A percentile compares a stretch with the other conserved stretches of the same genome.
These are phyloP conservation scores for Kradibia gibbosae DNA, from an alignment of 1,140 invertebrate species.

Conservation along the genomic window DNA sequence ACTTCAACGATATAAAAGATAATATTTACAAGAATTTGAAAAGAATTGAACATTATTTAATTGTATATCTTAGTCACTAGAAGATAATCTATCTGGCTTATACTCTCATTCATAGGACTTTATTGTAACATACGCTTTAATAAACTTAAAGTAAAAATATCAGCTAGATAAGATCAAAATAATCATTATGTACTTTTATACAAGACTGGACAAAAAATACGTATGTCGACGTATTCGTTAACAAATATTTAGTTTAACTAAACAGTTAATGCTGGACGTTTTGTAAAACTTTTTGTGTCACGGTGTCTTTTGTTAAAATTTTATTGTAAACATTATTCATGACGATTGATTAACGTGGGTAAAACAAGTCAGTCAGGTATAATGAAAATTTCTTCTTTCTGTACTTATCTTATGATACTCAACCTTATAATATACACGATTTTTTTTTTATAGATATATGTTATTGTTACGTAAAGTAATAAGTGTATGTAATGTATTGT, in stretches of 20 bases:
- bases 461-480: constrained; percentile 34
- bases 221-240: constrained; percentile 40
- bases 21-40: constrained; percentile 60
- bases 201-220: constrained; percentile 39
- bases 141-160: constrained; percentile 37
- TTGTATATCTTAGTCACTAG: constrained; percentile 50
- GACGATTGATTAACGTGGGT: constrained; percentile 16
- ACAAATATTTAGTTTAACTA: constrained; percentile 22
- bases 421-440: constrained; percentile 42
- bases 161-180: constrained; percentile 43
- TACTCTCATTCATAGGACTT: constrained; percentile 45
- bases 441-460: constrained; percentile 43
- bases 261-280: constrained; percentile 11
- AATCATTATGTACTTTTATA: constrained; percentile 22
- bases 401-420: constrained; percentile 31
- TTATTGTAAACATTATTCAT: constrained; percentile 6
- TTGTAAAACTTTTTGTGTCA: constrained; percentile 21
- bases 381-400: constrained; percentile 20
- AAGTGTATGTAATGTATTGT: background rate
- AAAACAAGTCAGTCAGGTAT: constrained; percentile 30
- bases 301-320: constrained; percentile 5
- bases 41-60: constrained; percentile 52
- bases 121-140: constrained; percentile 41
- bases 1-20: constrained; percentile 66
- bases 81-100: constrained; percentile 45